These are phyloP conservation scores for Hyposmocoma kahamanoa DNA, from an alignment of 1,140 invertebrate genomes.

Conservation along the genomic window DNA sequence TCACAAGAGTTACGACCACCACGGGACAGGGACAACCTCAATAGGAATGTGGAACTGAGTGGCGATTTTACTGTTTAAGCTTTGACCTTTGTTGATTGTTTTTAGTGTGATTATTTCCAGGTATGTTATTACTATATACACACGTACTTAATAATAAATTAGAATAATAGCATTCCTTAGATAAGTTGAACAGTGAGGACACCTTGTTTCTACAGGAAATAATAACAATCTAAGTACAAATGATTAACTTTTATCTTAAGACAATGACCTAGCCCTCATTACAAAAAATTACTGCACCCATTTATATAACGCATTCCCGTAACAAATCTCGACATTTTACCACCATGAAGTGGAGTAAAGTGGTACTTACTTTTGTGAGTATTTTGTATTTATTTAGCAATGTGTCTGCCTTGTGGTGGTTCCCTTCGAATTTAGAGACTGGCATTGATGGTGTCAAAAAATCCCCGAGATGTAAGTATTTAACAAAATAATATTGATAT, in stretches of 20 bases:
- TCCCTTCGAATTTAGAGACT: constrained; percentile 22
- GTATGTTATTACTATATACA: too few species aligned
- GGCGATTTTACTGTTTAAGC: too few species aligned
- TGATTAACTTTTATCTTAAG: constrained; percentile 10
- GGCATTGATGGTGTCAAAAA: constrained; percentile 43
- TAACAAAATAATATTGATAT: neutral
- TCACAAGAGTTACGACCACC: too few species aligned
- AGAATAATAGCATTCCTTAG: too few species aligned
- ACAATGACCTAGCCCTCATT: constrained; percentile 48
- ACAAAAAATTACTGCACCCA: neutral
- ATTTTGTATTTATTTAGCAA: constrained; percentile 7
- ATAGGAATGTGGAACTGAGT: too few species aligned
- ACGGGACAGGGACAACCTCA: too few species aligned
- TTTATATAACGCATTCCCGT: neutral
- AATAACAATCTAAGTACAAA: too few species aligned
- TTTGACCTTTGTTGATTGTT: too few species aligned
- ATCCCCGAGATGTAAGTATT: constrained; percentile 50
- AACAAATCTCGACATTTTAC: constrained; percentile 11
- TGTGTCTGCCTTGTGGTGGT: constrained; percentile 24
- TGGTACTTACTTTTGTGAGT: constrained; percentile 9
- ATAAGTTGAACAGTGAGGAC: too few species aligned
- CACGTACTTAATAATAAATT: too few species aligned
- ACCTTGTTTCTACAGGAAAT: too few species aligned
- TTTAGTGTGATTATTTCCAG: too few species aligned
- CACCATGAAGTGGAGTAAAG: constrained; percentile 21